phyloP scores from a whole-genome alignment of 2,797 vertebrate species.

The Mionectes olivaceus region DNA sequence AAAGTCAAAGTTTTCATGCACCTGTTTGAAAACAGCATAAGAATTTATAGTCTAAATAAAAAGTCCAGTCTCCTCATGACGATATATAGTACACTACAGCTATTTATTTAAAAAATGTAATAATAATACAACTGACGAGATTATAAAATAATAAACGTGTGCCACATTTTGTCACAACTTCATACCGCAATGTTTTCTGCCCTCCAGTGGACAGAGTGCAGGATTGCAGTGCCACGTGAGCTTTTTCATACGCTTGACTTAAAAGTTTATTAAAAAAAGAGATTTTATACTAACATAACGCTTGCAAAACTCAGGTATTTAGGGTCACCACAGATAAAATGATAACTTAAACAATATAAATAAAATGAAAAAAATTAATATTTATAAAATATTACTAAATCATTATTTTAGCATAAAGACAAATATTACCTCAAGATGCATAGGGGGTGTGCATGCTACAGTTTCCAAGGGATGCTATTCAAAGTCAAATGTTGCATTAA shows the following conservation, averaged over 20 bases:
- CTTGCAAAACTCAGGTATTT: neutral
- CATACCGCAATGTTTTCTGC: conserved; percentile 52
- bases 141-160: neutral
- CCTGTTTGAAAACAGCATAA: conserved; percentile 75
- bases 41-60: neutral
- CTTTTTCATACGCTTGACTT: neutral
- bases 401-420: neutral
- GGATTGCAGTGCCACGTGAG: neutral
- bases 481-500: neutral
- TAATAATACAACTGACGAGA: neutral
- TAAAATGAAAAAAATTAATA: neutral
- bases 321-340: neutral
- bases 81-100: neutral
- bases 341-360: neutral
- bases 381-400: neutral
- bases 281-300: neutral
- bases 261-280: neutral
- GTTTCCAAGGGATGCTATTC: neutral
- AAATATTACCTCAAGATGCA: neutral
- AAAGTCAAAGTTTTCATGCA: conserved; percentile 84
- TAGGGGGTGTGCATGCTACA: neutral
- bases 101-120: neutral
- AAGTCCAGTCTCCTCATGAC: neutral
- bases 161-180: neutral
- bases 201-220: conserved; percentile 59